Percentiles rank a stretch among this genome's conserved stretches.
Evolutionary conservation across 2,113 vertebrate genomes (phyloP).

Genomic region (human (Homo sapiens)): GRCh38 chr2:224555501-224556000

Average conservation of each 20-base stretch:
- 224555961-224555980: neutral
- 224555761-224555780: neutral
- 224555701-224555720: neutral
- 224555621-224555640: neutral
- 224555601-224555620: constrained; percentile 3
- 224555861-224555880: constrained; percentile 24
- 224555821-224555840: neutral
- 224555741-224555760: neutral
- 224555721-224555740: neutral
- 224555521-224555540: neutral
- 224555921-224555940: constrained; percentile 20
- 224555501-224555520: neutral
- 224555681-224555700: neutral
- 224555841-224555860: neutral
- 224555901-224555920: neutral
- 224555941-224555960: neutral
- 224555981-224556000: constrained; percentile 4
- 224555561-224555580: constrained; percentile 23
- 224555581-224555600: neutral
- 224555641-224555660: neutral
- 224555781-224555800: constrained; percentile 28
- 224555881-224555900: neutral
- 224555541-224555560: constrained; percentile 13
- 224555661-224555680: neutral
- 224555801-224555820: neutral